Conservation (phyloP, 2,888 invertebrate species). For the Thera obeliscata region DNA sequence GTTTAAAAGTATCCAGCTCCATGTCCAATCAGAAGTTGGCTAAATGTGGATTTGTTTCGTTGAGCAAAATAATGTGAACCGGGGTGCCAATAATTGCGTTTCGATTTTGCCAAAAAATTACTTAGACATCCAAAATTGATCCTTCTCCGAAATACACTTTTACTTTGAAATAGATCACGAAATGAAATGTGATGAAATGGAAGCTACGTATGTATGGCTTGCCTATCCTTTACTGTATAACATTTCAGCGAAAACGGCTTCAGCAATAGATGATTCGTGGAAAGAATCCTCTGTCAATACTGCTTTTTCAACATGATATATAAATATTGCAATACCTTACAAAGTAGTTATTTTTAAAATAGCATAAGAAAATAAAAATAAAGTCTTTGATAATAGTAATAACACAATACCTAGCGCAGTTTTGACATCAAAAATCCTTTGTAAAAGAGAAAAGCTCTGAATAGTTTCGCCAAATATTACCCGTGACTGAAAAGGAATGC, state of each 20-base stretch:
- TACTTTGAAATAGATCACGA: too few species aligned
- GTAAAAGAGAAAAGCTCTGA: slow-evolving; percentile 46
- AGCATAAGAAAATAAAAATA: neutral
- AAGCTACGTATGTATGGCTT: too few species aligned
- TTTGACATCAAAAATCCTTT: slow-evolving; percentile 29
- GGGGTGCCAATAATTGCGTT: neutral
- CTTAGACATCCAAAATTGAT: too few species aligned
- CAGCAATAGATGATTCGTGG: too few species aligned
- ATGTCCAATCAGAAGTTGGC: slow-evolving; percentile 26
- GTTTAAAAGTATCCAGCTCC: slow-evolving; percentile 25
- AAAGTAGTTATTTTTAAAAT: neutral
- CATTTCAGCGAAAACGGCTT: too few species aligned
- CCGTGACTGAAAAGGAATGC: slow-evolving; percentile 68
- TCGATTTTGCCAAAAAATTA: neutral
- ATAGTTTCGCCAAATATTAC: slow-evolving; percentile 68
- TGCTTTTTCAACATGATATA: neutral
- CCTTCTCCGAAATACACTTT: too few species aligned
- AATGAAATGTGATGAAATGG: too few species aligned
- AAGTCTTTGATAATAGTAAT: neutral
- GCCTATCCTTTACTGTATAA: too few species aligned
- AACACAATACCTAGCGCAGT: neutral
- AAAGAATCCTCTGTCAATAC: neutral
- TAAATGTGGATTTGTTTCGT: slow-evolving; percentile 13
- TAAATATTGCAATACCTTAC: neutral
- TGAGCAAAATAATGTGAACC: neutral